Evolutionary conservation across 2,888 invertebrate genomes (phyloP).

Genomic region (Spicauda simplicius): DNA sequence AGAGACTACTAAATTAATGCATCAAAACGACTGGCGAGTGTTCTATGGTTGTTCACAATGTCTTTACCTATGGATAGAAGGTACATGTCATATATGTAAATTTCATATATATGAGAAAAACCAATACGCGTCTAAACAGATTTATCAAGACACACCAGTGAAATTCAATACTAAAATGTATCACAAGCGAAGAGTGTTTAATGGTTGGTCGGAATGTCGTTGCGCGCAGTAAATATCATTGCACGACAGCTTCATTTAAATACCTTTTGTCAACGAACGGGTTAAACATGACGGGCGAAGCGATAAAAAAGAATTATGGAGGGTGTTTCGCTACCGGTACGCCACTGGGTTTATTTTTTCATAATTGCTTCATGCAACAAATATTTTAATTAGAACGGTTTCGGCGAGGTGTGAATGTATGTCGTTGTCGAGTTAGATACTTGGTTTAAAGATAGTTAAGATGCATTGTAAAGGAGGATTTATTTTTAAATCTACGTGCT

Average conservation of each 20-base stretch:
- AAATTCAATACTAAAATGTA: slow-evolving; percentile 48
- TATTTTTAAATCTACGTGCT: not conserved
- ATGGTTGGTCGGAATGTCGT: slow-evolving; percentile 65
- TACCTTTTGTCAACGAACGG: slow-evolving; percentile 85
- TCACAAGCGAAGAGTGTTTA: slow-evolving; percentile 61
- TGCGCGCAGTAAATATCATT: slow-evolving; percentile 78
- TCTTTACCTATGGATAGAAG: too few species aligned
- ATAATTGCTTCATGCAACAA: slow-evolving; percentile 74
- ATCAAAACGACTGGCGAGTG: too few species aligned
- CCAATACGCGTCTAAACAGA: not conserved
- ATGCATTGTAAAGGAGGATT: not conserved
- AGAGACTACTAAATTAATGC: too few species aligned
- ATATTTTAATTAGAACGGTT: slow-evolving; percentile 73
- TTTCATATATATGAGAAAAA: too few species aligned
- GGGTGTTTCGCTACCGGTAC: slow-evolving; percentile 63
- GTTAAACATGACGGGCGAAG: slow-evolving; percentile 71
- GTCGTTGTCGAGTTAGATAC: slow-evolving; percentile 8
- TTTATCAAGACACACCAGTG: not conserved
- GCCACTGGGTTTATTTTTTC: slow-evolving; percentile 59
- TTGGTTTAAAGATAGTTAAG: not conserved
- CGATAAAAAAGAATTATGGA: slow-evolving; percentile 82
- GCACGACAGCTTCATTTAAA: slow-evolving; percentile 83
- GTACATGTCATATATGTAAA: too few species aligned
- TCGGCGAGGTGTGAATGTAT: slow-evolving; percentile 30
- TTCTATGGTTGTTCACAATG: slow-evolving; percentile 36